Percentiles rank a stretch among this genome's conserved stretches.
Evolutionary conservation across 64 coral and sea anemone species (phyloP).

Genomic region (Astreopora myriophthalma): DNA sequence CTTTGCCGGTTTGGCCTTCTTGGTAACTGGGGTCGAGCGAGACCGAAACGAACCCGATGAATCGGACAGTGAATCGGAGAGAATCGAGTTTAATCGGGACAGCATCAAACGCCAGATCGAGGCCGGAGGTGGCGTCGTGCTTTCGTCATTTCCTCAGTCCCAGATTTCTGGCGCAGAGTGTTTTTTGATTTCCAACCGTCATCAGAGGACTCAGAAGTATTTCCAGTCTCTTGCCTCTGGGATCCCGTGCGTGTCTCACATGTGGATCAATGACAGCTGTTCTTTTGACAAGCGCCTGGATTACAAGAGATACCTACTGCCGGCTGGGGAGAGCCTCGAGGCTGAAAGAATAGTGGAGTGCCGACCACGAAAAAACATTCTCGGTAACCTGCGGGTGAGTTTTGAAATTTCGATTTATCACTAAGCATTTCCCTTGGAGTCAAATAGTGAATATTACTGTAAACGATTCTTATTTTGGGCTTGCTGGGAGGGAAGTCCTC

Average conservation of each 20-base stretch:
- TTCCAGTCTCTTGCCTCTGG: slow-evolving; percentile 86
- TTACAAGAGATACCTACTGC: slow-evolving; percentile 72
- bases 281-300: slow-evolving; percentile 38
- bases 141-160: slow-evolving; percentile 66
- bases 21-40: slow-evolving; percentile 68
- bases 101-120: slow-evolving; percentile 71
- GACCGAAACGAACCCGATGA: slow-evolving; percentile 25
- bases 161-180: slow-evolving; percentile 73
- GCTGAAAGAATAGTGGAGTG: slow-evolving; percentile 72
- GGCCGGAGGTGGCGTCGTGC: slow-evolving; percentile 84
- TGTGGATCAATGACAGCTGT: slow-evolving; percentile 86
- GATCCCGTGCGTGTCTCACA: slow-evolving; percentile 87
- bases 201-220: slow-evolving; percentile 89
- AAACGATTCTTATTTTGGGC: no score
- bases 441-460: no score
- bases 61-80: slow-evolving; percentile 76
- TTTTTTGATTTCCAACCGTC: slow-evolving; percentile 79
- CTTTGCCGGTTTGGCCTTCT: slow-evolving; percentile 88
- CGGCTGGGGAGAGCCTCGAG: slow-evolving; percentile 73
- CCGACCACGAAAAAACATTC: slow-evolving; percentile 47
- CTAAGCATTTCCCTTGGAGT: no score
- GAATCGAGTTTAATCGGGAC: slow-evolving; percentile 61
- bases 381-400: slow-evolving; percentile 81
- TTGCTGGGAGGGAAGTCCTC: not conserved
- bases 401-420: not conserved